Evolutionary conservation across 2,113 vertebrate species (phyloP).

Genomic region (Melanotaenia duboulayi): DNA sequence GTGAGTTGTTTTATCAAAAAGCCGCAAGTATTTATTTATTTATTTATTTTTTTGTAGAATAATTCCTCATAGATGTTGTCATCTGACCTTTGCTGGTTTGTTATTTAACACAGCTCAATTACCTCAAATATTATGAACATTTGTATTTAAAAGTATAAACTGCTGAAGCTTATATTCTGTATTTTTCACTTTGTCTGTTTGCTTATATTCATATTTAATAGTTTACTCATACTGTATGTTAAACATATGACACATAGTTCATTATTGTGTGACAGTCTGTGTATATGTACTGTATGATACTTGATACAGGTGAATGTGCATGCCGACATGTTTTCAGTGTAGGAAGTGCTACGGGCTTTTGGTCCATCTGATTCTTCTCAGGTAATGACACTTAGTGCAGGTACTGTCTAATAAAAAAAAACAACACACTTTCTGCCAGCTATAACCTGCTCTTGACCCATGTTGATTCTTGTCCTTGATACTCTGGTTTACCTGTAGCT

Average conservation of each 20-base stretch:
- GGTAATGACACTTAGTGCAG: conserved; percentile 28
- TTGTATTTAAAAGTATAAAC: neutral
- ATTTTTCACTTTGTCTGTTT: neutral
- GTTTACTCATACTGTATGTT: neutral
- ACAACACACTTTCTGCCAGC: conserved; percentile 25
- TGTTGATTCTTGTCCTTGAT: neutral
- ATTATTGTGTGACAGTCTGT: too few species aligned
- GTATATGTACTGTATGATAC: neutral
- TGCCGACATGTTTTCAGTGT: conserved; percentile 15
- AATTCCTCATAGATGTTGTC: too few species aligned
- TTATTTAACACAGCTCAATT: too few species aligned
- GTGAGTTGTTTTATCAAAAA: neutral
- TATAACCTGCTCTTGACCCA: conserved; percentile 23
- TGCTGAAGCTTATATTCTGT: neutral
- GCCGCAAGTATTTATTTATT: neutral
- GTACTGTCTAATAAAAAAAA: conserved; percentile 49
- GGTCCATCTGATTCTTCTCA: conserved; percentile 34
- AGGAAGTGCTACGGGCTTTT: neutral
- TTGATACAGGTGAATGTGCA: neutral
- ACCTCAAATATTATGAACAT: neutral
- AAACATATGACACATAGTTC: too few species aligned
- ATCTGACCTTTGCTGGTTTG: too few species aligned
- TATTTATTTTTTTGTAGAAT: neutral
- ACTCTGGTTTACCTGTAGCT: conserved; percentile 22
- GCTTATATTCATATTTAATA: neutral